A percentile compares a stretch with the other conserved stretches of the same genome.
These are phyloP conservation scores for Apis dorsata DNA, from an alignment of 1,140 invertebrate species.

Conservation along the genomic window DNA sequence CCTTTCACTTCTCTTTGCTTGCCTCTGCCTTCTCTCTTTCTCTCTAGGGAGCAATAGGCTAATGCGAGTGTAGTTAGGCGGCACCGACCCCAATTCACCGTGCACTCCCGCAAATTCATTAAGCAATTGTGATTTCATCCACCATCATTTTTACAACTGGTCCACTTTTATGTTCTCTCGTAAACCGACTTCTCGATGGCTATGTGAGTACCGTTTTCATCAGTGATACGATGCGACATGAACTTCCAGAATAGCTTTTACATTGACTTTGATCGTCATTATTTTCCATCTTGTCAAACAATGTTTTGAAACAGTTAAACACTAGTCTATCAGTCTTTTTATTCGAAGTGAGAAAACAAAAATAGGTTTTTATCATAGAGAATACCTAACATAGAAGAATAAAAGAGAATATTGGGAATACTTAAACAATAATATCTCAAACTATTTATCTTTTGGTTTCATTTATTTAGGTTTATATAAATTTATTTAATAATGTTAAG, in stretches of 20 bases:
- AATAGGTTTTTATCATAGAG: background rate
- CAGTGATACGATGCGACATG: background rate
- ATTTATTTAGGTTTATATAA: too few relatives aligned
- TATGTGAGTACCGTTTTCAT: conserved; percentile 40
- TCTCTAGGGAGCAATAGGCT: conserved; percentile 48
- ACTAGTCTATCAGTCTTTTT: background rate
- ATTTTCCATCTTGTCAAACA: conserved; percentile 14
- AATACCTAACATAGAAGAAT: too few relatives aligned
- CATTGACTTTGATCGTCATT: background rate
- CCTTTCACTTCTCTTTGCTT: too few relatives aligned
- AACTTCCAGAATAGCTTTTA: background rate
- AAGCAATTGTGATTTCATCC: conserved; percentile 67
- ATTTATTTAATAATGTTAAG: too few relatives aligned
- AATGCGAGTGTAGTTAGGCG: conserved; percentile 59
- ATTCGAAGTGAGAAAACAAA: too few relatives aligned
- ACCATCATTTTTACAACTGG: conserved; percentile 54
- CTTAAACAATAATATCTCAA: too few relatives aligned
- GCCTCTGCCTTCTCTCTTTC: background rate
- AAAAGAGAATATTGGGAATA: too few relatives aligned
- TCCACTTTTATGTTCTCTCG: conserved; percentile 51
- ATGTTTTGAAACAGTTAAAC: background rate
- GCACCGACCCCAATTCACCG: conserved; percentile 55
- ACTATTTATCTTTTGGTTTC: too few relatives aligned
- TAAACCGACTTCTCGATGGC: conserved; percentile 33
- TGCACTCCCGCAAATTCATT: conserved; percentile 60